Conservation (phyloP, 2,888 invertebrate species). For the Cerceris rybyensis region DNA sequence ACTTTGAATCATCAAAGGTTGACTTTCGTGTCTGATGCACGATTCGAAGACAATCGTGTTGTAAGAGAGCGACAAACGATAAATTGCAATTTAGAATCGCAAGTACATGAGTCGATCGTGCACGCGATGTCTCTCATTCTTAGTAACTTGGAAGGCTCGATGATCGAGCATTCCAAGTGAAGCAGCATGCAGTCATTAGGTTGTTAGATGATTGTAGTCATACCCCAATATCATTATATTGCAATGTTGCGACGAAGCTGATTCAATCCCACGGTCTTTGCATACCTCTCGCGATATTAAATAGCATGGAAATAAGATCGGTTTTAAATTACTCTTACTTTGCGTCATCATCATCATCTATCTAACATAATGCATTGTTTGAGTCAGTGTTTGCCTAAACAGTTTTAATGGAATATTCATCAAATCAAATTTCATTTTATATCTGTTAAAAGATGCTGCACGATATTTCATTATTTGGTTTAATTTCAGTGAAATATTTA, state of each 20-base stretch:
- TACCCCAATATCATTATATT: constrained; percentile 62
- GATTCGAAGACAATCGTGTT: no score
- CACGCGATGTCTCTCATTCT: constrained; percentile 25
- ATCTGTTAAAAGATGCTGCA: no score
- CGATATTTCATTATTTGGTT: no score
- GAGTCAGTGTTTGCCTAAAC: not conserved
- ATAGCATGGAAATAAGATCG: constrained; percentile 70
- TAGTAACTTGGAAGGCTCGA: constrained; percentile 16
- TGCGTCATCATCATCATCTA: not conserved
- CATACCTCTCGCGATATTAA: constrained; percentile 72
- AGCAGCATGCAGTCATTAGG: constrained; percentile 58
- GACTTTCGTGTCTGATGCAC: no score
- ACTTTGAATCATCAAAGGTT: no score
- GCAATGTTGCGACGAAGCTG: constrained; percentile 59
- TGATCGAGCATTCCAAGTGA: constrained; percentile 55
- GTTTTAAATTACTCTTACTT: constrained; percentile 58
- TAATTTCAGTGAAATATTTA: no score
- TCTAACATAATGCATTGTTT: not conserved
- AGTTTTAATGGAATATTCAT: not conserved
- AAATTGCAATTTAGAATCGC: not conserved
- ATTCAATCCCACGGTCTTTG: constrained; percentile 67
- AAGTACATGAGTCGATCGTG: constrained; percentile 10
- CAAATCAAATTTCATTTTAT: no score
- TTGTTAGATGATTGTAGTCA: constrained; percentile 57
- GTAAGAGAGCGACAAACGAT: no score